Base-by-base conservation (phyloP, 2,888 invertebrate species). In the Baccha elongata region DNA sequence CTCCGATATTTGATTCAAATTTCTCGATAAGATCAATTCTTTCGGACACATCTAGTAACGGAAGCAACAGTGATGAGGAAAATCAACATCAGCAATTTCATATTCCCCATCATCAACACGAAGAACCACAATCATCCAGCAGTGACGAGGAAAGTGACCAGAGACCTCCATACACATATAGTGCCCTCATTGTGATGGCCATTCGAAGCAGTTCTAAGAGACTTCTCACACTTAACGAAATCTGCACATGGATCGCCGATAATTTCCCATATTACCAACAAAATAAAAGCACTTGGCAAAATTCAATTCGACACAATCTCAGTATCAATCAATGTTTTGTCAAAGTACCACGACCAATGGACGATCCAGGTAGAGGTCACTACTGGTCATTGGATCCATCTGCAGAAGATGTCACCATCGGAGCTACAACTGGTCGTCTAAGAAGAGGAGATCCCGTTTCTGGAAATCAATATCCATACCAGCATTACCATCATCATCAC, bases 121-220 rank as follows among this genome's bases (percentile, higher is more conserved):
- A 67, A 26, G 58, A 44, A 2, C 13, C 13, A 1, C 60, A 44
- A 17, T 37, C 35, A 8, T 40, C 74, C 3, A 55, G 71, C 26
- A 72, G 58, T 17, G 78, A 72, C 10, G 68, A 69, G 0, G 48
- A 62, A 10, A n/a, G 13, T 1, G 71, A 71, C 1, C 69, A 65
- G n/a, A 35, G 81, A 53, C 99, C 99, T 0, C 96, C 97, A 0
- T 99, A 96, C 92, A 98, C 98, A 88, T 99, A 99, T 92, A 99
- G 99, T 91, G 98, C 99, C 0, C 92, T 99, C 48, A 99, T 99
- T 87, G 98, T 99, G 95, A 98, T 99, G 98, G 99, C 99, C 1
- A 98, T 99, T 62, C 92, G 98, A 32, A 95, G 96, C 88, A 97
- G 97, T 88, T 95, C 96, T 0, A 97, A 98, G 87, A 97, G 97